Evolutionary conservation across 2,797 vertebrate genomes (phyloP), one percentile per base, ranked within the genome.

Genomic region (Esox lucius): DNA sequence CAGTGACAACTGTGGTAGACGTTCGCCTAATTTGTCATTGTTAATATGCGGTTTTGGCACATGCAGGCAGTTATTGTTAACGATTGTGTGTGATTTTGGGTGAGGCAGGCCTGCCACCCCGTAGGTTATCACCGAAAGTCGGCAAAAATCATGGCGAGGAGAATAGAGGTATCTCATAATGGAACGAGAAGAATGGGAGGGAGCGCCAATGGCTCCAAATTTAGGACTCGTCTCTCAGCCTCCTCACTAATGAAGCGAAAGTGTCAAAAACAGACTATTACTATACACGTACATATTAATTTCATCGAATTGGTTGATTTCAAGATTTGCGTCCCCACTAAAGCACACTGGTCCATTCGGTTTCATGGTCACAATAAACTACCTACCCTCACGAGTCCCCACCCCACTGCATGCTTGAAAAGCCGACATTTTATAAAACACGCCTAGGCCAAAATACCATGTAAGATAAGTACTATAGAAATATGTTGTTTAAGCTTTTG

Each of bases 81-180:
- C 33, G 76, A 39, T 56, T 26, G 68, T 56, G 39, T 83, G 82
- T 71, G 73, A 22, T 67, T 24, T 68, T 68, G 75, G 64, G 49
- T 61, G 22, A 12, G 67, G 42, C 65, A 66, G 15, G 9, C 42
- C 19, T 28, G 49, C 61, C 24, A 19, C 24, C 64, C 56, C 53
- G 42, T 70, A 65, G 64, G 53, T 69, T 70, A 75, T 81, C 78
- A 74, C 77, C 77, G 42, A 24, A 11, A 71, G 79, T 46, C 86
- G 64, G 66, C 33, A 78, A 85, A 81, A 88, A 87, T 84, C 89
- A 89, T 87, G 89, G 88, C 87, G 87, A 84, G 77, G 87, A 84
- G 77, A 80, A 83, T 80, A 83, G 81, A 79, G 78, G 81, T 75
- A 85, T 75, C 19, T n/a, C n/a, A 81, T 79, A 88, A 87, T 89